Evolutionary conservation across 1,140 invertebrate species (phyloP).

Genomic region (Cardiocondyla obscurior): DNA sequence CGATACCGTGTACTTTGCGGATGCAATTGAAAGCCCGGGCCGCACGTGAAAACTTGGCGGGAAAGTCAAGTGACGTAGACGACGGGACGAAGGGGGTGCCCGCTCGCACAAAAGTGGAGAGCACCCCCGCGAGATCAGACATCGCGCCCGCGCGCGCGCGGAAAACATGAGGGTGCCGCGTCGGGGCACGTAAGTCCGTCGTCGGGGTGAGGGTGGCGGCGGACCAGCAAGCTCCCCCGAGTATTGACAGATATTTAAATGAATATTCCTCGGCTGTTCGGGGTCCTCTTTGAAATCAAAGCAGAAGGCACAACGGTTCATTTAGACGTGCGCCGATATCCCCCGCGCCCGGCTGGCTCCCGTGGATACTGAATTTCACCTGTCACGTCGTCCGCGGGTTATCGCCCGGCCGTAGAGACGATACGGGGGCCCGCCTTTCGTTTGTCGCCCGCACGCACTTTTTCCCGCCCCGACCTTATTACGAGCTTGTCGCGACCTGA

Average conservation of each 20-base stretch:
- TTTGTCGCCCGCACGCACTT: constrained; percentile 63
- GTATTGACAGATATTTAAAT: constrained; percentile 84
- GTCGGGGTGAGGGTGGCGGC: constrained; percentile 67
- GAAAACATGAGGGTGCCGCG: constrained; percentile 41
- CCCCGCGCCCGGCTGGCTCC: constrained; percentile 57
- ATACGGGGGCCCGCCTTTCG: constrained; percentile 59
- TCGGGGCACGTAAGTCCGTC: constrained; percentile 77
- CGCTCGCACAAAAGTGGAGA: constrained; percentile 61
- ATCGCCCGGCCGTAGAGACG: constrained; percentile 64
- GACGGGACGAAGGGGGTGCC: constrained; percentile 7
- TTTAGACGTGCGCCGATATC: constrained; percentile 76
- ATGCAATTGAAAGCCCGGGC: constrained; percentile 12
- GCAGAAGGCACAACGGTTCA: constrained; percentile 75
- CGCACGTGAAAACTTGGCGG: constrained; percentile 19
- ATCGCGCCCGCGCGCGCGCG: constrained; percentile 37
- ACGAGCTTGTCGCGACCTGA: neutral
- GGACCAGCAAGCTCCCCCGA: constrained; percentile 67
- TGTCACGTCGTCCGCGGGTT: constrained; percentile 73
- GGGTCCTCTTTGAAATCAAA: constrained; percentile 81
- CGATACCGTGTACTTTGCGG: constrained; percentile 12
- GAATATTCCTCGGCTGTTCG: constrained; percentile 79
- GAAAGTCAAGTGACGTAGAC: constrained; percentile 18
- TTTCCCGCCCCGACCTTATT: constrained; percentile 37
- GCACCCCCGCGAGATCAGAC: constrained; percentile 67
- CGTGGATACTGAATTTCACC: constrained; percentile 74